A percentile compares a stretch with the other conserved stretches of the same genome.
phyloP scores from a whole-genome alignment of 2,888 invertebrate genomes.

The Pyrrhia umbra region DNA sequence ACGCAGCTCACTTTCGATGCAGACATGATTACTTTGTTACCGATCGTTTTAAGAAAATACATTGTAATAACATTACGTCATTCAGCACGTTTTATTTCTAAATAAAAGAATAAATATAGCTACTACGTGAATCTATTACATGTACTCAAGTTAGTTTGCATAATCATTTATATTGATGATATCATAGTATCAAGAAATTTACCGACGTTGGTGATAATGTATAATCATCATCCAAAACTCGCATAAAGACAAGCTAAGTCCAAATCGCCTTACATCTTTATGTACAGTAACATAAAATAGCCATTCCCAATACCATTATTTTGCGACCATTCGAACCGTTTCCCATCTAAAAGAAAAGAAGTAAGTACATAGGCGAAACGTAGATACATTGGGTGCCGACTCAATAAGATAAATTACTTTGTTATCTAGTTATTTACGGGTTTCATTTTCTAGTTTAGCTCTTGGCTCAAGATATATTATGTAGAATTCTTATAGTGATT shows the following conservation, averaged over 20 bases:
- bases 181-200: neutral
- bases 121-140: neutral
- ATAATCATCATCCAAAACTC: neutral
- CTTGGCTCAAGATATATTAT: slow-evolving; percentile 15
- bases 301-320: slow-evolving; percentile 47
- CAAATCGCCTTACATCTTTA: slow-evolving; percentile 14
- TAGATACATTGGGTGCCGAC: slow-evolving; percentile 59
- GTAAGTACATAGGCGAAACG: slow-evolving; percentile 48
- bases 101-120: neutral
- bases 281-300: slow-evolving; percentile 29
- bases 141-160: neutral
- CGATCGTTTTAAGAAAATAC: neutral
- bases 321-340: slow-evolving; percentile 44
- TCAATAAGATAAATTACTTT: slow-evolving; percentile 63
- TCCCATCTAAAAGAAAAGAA: slow-evolving; percentile 51
- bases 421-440: slow-evolving; percentile 60
- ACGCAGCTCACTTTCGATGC: neutral
- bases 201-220: neutral
- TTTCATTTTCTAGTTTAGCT: slow-evolving; percentile 56
- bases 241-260: slow-evolving; percentile 2
- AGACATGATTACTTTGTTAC: neutral
- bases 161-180: neutral
- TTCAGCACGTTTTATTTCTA: too few species aligned
- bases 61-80: neutral
- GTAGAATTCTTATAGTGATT: slow-evolving; percentile 10